Base-by-base conservation (phyloP, 2,888 invertebrate genomes). In the Abscondita cerata region DNA sequence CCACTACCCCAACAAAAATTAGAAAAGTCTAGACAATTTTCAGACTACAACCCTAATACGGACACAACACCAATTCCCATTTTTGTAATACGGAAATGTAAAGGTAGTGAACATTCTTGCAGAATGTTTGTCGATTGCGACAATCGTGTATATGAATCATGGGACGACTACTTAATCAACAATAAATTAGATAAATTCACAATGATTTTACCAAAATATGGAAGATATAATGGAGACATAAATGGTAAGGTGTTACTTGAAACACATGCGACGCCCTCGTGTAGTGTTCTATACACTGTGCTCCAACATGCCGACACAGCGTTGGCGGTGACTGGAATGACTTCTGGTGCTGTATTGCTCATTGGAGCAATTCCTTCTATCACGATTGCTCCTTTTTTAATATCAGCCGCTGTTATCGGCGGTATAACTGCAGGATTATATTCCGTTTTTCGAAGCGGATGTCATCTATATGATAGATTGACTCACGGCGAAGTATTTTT, bases 101-200 rank as follows among this genome's bases (percentile, higher is more conserved):
- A 8, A 8, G 66, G 64, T n/a, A 69, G 70, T 46, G 55, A 58
- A 15, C 66, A 73, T 60, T 68, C 76, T 1, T 79, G 79, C 60
- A 69, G 77, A 13, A 66, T 77, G 15, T 73, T 78, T 58, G 71
- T 79, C 8, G 79, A 79, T 66, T 65, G 74, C 46, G 68, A 81
- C 71, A 82, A 81, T 11, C 79, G 86, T 60, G 83, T 84, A 0
- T 87, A 87, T 65, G 75, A 81, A 8, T 77, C 77, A 50, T 87
- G 86, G 86, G 70, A 79, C 9, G 79, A 82, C 1, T 86, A 84
- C 73, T 72, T 86, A 56, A 73, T 71, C 8, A 75, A 82, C 40
- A 87, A 86, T 71, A 84, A 83, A 50, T 74, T 83, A 16, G 81
- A 83, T 1, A 80, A 84, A 75, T 84, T 85, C 76, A 82, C 83